Evolutionary conservation across 2,113 vertebrate species (phyloP).

Genomic region (Saguinus imperator): DNA sequence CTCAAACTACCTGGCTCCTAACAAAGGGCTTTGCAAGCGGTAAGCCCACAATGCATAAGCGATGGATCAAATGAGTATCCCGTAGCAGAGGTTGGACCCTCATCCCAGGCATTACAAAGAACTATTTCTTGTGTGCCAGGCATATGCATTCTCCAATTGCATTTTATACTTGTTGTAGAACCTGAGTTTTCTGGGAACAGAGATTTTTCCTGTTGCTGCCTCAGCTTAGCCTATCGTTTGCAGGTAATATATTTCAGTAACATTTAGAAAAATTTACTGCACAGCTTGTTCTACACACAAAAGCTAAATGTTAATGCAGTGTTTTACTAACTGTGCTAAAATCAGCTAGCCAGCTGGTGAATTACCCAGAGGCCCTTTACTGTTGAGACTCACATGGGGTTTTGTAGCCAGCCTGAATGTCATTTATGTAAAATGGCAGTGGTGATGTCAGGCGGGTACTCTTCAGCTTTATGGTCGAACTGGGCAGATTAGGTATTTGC

Average conservation of each 20-base stretch:
- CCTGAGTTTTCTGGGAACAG: constrained; percentile 10
- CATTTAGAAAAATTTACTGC: constrained; percentile 81
- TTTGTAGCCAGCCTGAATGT: constrained; percentile 79
- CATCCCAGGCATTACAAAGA: background rate
- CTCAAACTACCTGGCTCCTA: background rate
- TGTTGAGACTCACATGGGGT: constrained; percentile 75
- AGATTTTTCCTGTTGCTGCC: constrained; percentile 57
- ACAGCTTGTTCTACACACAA: constrained; percentile 76
- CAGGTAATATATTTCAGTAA: constrained; percentile 71
- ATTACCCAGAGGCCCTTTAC: constrained; percentile 82
- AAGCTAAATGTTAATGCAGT: constrained; percentile 81
- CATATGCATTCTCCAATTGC: background rate
- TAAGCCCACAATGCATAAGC: background rate
- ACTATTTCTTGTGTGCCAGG: background rate
- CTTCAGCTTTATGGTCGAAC: constrained; percentile 65
- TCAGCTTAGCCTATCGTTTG: constrained; percentile 72
- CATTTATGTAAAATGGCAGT: constrained; percentile 82
- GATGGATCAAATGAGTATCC: background rate
- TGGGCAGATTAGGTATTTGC: constrained; percentile 55
- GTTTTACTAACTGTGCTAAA: constrained; percentile 82
- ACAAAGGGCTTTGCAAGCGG: constrained; percentile 1
- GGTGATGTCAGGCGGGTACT: constrained; percentile 62
- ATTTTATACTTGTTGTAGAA: constrained; percentile 27
- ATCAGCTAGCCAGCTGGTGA: constrained; percentile 83
- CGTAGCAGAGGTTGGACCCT: background rate